Conservation (phyloP, 1,140 invertebrate species). For the Artemia franciscana region DNA sequence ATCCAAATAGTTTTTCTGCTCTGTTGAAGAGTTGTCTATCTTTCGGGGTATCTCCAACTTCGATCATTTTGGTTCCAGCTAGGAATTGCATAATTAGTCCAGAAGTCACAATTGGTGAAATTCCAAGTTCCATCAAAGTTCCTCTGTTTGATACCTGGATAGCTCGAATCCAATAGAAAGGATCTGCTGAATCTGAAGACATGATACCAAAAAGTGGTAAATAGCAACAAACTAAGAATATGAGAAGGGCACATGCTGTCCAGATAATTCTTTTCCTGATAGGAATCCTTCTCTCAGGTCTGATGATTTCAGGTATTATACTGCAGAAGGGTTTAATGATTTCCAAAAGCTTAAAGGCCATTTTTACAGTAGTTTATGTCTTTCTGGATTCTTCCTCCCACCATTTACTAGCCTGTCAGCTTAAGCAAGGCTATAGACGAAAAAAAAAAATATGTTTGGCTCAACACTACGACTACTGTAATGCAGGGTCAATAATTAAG, state of each 20-base stretch:
- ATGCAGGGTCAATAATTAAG: too few relatives aligned
- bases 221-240: slow-evolving; percentile 99
- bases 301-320: too few relatives aligned
- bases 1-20: slow-evolving; percentile 97
- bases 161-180: slow-evolving; percentile 99
- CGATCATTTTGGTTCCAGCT: slow-evolving; percentile 98
- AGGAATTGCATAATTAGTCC: slow-evolving; percentile 98
- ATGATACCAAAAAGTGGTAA: slow-evolving; percentile 97
- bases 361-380: too few relatives aligned
- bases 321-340: too few relatives aligned
- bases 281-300: too few relatives aligned
- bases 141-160: slow-evolving; percentile 97
- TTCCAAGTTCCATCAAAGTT: slow-evolving; percentile 98
- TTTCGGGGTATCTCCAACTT: slow-evolving; percentile 98
- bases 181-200: slow-evolving; percentile 99
- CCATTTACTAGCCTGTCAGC: too few relatives aligned
- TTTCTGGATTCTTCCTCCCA: too few relatives aligned
- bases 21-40: slow-evolving; percentile 97
- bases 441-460: too few relatives aligned
- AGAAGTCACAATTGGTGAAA: slow-evolving; percentile 99
- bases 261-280: slow-evolving; percentile 99
- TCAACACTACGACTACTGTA: too few relatives aligned
- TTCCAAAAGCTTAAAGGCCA: too few relatives aligned
- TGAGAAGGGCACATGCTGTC: slow-evolving; percentile 98
- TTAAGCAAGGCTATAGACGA: too few relatives aligned